phyloP scores from a whole-genome alignment of 2,797 vertebrate species.

The Acipenser transmontanus region DNA sequence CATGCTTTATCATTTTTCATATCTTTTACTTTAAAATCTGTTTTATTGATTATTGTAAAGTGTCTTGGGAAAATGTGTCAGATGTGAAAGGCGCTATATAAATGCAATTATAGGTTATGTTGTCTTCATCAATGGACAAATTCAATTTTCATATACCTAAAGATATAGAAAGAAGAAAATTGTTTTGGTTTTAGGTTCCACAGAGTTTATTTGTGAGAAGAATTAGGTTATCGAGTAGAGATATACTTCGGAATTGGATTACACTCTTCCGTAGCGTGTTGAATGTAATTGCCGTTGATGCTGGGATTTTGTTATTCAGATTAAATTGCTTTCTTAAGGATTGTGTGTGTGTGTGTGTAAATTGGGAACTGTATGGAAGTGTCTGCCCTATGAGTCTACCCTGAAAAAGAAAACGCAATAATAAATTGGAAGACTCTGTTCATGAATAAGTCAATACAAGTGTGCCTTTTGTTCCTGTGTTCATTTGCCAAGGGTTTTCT shows the following conservation, averaged over 20 bases:
- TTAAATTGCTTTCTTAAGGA: slow-evolving; percentile 4
- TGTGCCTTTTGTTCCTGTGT: background rate
- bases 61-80: background rate
- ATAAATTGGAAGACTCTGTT: background rate
- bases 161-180: background rate
- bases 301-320: background rate
- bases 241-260: background rate
- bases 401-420: background rate
- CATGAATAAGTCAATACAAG: background rate
- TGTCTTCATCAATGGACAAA: too few species aligned
- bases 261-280: slow-evolving; percentile 2
- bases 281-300: background rate
- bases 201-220: background rate
- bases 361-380: slow-evolving; percentile 6
- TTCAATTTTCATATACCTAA: background rate
- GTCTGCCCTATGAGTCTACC: background rate
- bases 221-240: background rate
- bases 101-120: background rate
- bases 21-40: too few species aligned
- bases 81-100: background rate
- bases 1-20: too few species aligned
- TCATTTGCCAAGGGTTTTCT: background rate
- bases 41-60: slow-evolving; percentile 36
- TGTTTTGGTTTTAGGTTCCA: background rate
- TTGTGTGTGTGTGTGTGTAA: slow-evolving; percentile 2